A percentile compares a stretch with the other conserved stretches of the same genome.
phyloP scores from a whole-genome alignment of 1,140 invertebrate species.

The Solenopsis invicta region DNA sequence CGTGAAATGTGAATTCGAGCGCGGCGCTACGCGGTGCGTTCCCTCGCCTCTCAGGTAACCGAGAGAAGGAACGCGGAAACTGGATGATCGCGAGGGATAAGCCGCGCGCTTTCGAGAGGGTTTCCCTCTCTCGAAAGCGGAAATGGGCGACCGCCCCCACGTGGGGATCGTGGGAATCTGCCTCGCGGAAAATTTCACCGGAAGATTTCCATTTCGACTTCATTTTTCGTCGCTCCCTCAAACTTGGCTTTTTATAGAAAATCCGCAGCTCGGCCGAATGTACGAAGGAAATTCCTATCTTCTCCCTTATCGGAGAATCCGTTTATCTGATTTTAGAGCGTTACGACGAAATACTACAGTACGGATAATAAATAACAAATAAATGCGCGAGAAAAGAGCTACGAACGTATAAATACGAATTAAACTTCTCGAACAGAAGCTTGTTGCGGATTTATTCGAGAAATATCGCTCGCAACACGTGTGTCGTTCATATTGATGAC shows the following conservation, averaged over 20 bases:
- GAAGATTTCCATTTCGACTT: slow-evolving; percentile 24
- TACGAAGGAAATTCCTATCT: slow-evolving; percentile 1
- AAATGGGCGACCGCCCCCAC: slow-evolving; percentile 28
- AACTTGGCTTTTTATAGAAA: slow-evolving; percentile 18
- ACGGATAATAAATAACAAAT: not conserved
- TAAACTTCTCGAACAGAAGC: not conserved
- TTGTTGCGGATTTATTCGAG: slow-evolving; percentile 36
- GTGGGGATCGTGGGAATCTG: slow-evolving; percentile 42
- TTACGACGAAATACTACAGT: not conserved
- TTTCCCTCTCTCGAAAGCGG: slow-evolving; percentile 38
- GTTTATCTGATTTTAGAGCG: slow-evolving; percentile 11
- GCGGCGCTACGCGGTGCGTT: slow-evolving; percentile 61
- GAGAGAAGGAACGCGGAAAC: not conserved
- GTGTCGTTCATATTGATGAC: slow-evolving; percentile 62
- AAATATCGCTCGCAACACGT: slow-evolving; percentile 64
- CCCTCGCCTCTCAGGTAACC: not conserved
- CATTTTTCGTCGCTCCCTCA: slow-evolving; percentile 32
- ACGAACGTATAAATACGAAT: slow-evolving; percentile 18
- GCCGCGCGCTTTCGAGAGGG: slow-evolving; percentile 45
- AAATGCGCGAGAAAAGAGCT: not conserved
- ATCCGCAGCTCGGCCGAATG: not conserved
- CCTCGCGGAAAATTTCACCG: slow-evolving; percentile 42
- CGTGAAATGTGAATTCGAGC: slow-evolving; percentile 81
- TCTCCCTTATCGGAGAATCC: not conserved
- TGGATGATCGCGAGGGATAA: slow-evolving; percentile 57